Evolutionary conservation across 2,113 vertebrate genomes (phyloP).

Genomic region (Gobio gobio): DNA sequence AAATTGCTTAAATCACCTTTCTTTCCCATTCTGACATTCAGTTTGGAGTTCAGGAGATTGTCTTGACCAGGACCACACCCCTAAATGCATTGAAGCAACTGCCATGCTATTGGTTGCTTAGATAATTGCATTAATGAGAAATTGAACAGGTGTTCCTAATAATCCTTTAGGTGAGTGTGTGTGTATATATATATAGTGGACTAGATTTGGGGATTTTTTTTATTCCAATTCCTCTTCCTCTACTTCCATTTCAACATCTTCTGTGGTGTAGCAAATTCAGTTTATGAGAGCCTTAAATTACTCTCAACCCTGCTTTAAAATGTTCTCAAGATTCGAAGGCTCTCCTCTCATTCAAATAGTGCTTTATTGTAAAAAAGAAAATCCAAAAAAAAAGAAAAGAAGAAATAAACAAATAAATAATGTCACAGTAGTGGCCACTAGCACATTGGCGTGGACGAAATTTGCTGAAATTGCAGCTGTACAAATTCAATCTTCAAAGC

Average conservation of each 20-base stretch:
- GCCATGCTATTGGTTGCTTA: too few species aligned
- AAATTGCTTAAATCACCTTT: too few species aligned
- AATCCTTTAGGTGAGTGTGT: too few species aligned
- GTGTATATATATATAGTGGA: too few species aligned
- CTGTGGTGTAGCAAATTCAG: not conserved
- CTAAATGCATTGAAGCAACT: too few species aligned
- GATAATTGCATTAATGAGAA: too few species aligned
- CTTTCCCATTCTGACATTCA: too few species aligned
- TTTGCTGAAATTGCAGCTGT: slow-evolving; percentile 18
- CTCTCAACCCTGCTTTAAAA: not conserved
- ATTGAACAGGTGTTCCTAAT: too few species aligned
- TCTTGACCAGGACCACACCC: too few species aligned
- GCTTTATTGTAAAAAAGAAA: not conserved
- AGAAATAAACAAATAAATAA: not conserved
- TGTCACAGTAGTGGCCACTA: not conserved
- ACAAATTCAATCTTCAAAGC: slow-evolving; percentile 33
- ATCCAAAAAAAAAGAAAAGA: too few species aligned
- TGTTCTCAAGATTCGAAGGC: not conserved
- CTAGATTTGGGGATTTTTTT: not conserved
- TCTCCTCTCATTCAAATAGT: not conserved
- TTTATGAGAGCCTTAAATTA: not conserved
- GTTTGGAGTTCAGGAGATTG: too few species aligned
- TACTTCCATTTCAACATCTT: not conserved
- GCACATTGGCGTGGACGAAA: not conserved
- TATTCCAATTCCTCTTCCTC: not conserved